Evolutionary conservation across 2,113 vertebrate species (phyloP).

Genomic region (Lasiurus borealis): DNA sequence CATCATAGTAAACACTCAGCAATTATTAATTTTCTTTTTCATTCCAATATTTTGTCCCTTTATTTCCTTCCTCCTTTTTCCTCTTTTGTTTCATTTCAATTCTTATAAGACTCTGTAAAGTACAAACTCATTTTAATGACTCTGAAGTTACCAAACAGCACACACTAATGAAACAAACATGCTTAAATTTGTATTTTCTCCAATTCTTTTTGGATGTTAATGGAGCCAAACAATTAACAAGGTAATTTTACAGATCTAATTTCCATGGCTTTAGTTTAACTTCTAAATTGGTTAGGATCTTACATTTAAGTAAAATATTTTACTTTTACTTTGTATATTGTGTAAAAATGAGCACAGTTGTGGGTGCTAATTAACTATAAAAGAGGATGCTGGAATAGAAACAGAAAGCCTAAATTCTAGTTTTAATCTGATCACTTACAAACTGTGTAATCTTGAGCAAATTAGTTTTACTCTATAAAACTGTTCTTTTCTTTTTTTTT

Average conservation of each 20-base stretch:
- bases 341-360: conserved; percentile 10
- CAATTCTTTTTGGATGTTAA: not conserved
- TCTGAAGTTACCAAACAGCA: not conserved
- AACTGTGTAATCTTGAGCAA: not conserved
- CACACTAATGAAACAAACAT: not conserved
- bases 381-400: not conserved
- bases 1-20: not conserved
- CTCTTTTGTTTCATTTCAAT: not conserved
- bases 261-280: not conserved
- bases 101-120: not conserved
- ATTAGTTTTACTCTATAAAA: not conserved
- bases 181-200: conserved; percentile 1
- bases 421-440: conserved; percentile 24
- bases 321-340: not conserved
- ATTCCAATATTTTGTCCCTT: not conserved
- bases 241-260: conserved; percentile 34
- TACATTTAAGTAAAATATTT: conserved; percentile 28
- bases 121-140: not conserved
- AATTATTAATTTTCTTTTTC: not conserved
- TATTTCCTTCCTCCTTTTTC: not conserved
- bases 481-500: not conserved
- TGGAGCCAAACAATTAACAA: not conserved
- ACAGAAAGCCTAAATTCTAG: not conserved
- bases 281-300: not conserved
- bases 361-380: not conserved